Conservation (phyloP, 2,888 invertebrate genomes). For the Pegoplata infirma region DNA sequence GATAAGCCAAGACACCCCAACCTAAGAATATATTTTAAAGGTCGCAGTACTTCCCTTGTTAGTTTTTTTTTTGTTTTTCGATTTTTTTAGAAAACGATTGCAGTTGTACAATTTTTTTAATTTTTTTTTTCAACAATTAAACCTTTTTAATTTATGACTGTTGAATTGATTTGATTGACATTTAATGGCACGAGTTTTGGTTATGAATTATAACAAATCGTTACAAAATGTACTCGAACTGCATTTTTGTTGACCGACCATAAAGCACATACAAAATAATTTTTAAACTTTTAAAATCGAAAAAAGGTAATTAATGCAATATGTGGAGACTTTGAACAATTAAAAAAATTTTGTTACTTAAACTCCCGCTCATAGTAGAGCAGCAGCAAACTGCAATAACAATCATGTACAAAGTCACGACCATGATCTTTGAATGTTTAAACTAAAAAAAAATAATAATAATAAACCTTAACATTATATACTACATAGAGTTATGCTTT, state of each 20-base stretch:
- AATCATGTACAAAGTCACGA: slow-evolving; percentile 57
- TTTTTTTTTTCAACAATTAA: slow-evolving; percentile 17
- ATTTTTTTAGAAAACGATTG: no score
- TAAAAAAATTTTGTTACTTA: not conserved
- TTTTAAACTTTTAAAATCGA: not conserved
- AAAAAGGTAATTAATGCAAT: not conserved
- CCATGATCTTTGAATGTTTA: slow-evolving; percentile 57
- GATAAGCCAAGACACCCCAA: no score
- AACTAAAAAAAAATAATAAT: slow-evolving; percentile 13
- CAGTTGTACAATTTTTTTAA: no score
- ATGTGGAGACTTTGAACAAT: not conserved
- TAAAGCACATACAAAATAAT: not conserved
- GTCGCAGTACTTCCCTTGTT: no score
- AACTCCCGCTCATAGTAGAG: not conserved
- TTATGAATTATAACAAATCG: slow-evolving; percentile 52
- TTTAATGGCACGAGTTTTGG: slow-evolving; percentile 56
- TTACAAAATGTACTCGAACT: slow-evolving; percentile 39
- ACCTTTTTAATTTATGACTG: slow-evolving; percentile 25
- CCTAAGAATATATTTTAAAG: no score
- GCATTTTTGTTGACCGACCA: slow-evolving; percentile 26
- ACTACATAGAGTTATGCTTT: slow-evolving; percentile 14
- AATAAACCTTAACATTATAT: slow-evolving; percentile 60
- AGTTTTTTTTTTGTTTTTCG: no score
- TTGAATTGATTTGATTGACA: slow-evolving; percentile 50
- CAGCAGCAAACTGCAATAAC: slow-evolving; percentile 12